These are phyloP conservation scores for Eupelmus urozonus DNA, from an alignment of 2,888 invertebrate genomes.

Conservation along the genomic window DNA sequence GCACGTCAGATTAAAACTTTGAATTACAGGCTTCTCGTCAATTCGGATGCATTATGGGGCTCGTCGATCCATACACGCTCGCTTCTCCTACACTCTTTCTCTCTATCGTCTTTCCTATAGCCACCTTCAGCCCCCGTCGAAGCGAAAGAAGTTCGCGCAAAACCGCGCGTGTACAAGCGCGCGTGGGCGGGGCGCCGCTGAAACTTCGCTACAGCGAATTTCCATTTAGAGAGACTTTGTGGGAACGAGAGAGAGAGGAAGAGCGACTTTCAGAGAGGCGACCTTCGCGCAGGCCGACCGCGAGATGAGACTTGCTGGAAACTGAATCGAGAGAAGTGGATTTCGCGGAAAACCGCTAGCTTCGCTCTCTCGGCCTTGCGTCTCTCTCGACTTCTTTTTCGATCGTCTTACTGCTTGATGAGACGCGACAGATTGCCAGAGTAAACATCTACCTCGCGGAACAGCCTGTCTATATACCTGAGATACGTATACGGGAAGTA, in stretches of 20 bases:
- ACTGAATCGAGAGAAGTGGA: conserved; percentile 40
- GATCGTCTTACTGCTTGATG: conserved; percentile 20
- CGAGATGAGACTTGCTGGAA: conserved; percentile 33
- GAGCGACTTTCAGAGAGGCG: neutral
- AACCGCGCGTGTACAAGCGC: neutral
- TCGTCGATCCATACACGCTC: neutral
- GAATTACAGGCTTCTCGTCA: conserved; percentile 35
- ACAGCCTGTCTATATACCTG: neutral
- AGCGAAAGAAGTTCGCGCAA: conserved; percentile 22
- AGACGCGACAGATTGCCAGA: conserved; percentile 29
- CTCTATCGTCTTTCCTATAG: neutral
- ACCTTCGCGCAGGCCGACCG: neutral
- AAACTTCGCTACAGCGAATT: conserved; percentile 70
- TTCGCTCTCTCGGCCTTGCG: neutral
- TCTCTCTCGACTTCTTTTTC: conserved; percentile 3
- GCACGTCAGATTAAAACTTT: conserved; percentile 54
- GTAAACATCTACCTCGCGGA: neutral
- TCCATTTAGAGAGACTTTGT: conserved; percentile 70
- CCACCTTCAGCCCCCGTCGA: conserved; percentile 2
- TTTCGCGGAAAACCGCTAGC: neutral
- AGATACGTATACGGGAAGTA: too few species aligned
- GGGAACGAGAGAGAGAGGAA: neutral
- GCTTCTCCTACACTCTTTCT: neutral
- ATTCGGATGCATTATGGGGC: conserved; percentile 22
- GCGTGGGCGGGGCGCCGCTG: conserved; percentile 37